Conservation (phyloP, 2,888 invertebrate species). For the Polydrusus pterygomalis region DNA sequence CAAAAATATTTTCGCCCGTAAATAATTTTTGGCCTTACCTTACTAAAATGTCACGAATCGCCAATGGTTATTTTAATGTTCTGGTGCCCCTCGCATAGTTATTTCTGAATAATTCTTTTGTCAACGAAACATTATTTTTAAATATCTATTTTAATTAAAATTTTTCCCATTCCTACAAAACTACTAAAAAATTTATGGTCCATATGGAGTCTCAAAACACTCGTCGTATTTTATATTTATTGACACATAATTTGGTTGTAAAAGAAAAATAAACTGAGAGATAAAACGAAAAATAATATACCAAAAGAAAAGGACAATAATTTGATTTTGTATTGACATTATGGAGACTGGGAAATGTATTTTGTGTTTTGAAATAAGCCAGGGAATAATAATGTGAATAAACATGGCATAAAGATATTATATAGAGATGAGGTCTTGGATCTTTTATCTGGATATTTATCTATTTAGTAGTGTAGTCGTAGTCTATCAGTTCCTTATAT, state of each 20-base stretch:
- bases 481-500: too few relatives aligned
- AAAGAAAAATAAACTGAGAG: constrained; percentile 10
- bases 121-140: too few relatives aligned
- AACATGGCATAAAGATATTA: not conserved
- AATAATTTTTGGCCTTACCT: too few relatives aligned
- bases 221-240: constrained; percentile 6
- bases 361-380: constrained; percentile 4
- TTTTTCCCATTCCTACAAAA: not conserved
- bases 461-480: too few relatives aligned
- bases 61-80: too few relatives aligned
- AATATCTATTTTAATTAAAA: too few relatives aligned
- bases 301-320: constrained; percentile 15
- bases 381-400: not conserved
- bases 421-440: not conserved
- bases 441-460: too few relatives aligned
- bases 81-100: too few relatives aligned
- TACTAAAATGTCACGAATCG: too few relatives aligned
- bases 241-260: constrained; percentile 4
- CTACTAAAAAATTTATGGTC: not conserved
- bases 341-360: constrained; percentile 9
- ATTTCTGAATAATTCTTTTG: too few relatives aligned
- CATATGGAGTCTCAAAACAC: constrained; percentile 8
- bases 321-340: constrained; percentile 11
- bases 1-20: too few relatives aligned
- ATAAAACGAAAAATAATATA: constrained; percentile 15